These are phyloP conservation scores for Arion vulgaris DNA, from an alignment of 1,140 invertebrate species.

Conservation along the genomic window DNA sequence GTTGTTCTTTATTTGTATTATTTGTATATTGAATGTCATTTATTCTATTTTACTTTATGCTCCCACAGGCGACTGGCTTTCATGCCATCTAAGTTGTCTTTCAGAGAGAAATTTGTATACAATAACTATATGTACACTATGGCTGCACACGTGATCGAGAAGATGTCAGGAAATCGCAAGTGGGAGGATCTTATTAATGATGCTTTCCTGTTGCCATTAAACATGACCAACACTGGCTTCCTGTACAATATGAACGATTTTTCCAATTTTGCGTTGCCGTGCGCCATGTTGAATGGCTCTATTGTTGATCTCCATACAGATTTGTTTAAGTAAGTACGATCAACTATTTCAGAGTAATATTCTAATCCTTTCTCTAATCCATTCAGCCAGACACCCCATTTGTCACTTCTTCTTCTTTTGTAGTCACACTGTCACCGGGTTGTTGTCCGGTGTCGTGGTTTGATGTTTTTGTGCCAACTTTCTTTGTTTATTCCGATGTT, in stretches of 20 bases:
- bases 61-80: constrained; percentile 2
- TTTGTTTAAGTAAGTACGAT: constrained; percentile 56
- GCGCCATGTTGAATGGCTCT: constrained; percentile 54
- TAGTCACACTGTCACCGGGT: too few relatives aligned
- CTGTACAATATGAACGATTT: constrained; percentile 42
- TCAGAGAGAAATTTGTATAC: constrained; percentile 62
- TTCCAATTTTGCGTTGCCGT: constrained; percentile 55
- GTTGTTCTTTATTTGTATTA: too few relatives aligned
- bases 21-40: too few relatives aligned
- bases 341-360: too few relatives aligned
- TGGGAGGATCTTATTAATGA: constrained; percentile 62
- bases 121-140: constrained; percentile 69
- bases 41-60: too few relatives aligned
- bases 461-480: too few relatives aligned
- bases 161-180: constrained; percentile 46
- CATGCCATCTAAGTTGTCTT: constrained; percentile 36
- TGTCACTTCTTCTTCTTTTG: too few relatives aligned
- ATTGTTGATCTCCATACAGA: constrained; percentile 47
- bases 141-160: constrained; percentile 65
- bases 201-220: constrained; percentile 54
- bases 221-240: constrained; percentile 60
- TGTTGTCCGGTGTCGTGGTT: too few relatives aligned
- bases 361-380: too few relatives aligned
- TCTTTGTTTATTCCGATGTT: too few relatives aligned
- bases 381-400: too few relatives aligned